A percentile compares a stretch with the other conserved stretches of the same genome.
Conservation (phyloP, 2,113 vertebrate species). For the Vidua macroura region DNA sequence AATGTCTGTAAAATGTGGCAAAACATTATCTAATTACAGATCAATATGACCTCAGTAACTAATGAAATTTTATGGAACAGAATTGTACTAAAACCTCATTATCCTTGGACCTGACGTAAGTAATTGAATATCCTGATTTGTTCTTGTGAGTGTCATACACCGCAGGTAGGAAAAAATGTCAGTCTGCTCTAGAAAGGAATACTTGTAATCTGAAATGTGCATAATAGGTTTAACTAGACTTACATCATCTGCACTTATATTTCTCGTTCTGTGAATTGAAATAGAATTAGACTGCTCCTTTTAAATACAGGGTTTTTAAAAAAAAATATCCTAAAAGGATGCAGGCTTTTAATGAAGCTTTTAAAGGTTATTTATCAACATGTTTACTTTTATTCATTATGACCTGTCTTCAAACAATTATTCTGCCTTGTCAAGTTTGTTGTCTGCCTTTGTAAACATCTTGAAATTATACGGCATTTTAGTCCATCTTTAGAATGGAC, state of each 20-base stretch:
- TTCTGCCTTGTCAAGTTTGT: background rate
- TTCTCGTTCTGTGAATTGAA: background rate
- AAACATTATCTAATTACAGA: slow-evolving; percentile 8
- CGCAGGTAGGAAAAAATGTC: background rate
- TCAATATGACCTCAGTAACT: background rate
- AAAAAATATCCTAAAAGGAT: background rate
- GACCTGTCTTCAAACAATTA: background rate
- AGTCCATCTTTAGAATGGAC: background rate
- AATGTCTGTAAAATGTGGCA: background rate
- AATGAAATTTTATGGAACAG: slow-evolving; percentile 18
- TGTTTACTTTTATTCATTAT: background rate
- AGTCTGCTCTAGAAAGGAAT: background rate
- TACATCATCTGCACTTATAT: background rate
- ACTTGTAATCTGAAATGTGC: background rate
- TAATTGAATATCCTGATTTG: slow-evolving; percentile 22
- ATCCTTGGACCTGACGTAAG: background rate
- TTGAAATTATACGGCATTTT: background rate
- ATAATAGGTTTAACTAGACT: background rate
- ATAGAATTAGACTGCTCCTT: background rate
- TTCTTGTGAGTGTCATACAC: background rate
- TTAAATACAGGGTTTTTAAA: background rate
- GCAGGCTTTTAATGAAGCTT: background rate
- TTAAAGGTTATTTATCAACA: background rate
- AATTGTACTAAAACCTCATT: slow-evolving; percentile 38
- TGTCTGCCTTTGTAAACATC: background rate